A percentile compares a stretch with the other conserved stretches of the same genome.
These are phyloP conservation scores for Lymantria monacha DNA, from an alignment of 2,888 invertebrate species.

Conservation along the genomic window DNA sequence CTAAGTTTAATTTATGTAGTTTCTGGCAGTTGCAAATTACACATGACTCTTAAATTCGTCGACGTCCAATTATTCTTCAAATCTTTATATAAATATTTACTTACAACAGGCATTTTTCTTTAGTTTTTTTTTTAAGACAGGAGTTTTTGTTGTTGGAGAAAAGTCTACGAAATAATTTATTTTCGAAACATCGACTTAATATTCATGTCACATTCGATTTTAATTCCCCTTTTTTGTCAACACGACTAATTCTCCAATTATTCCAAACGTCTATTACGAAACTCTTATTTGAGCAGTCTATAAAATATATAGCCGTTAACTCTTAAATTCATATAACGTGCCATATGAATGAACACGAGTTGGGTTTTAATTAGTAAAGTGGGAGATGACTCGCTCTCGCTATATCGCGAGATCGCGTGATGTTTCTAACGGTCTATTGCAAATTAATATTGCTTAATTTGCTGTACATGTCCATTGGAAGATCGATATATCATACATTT, in stretches of 20 bases:
- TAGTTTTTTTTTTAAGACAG: too few relatives aligned
- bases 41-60: too few relatives aligned
- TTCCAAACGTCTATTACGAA: background rate
- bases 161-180: too few relatives aligned
- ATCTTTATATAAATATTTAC: too few relatives aligned
- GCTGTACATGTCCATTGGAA: constrained; percentile 36
- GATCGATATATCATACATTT: constrained; percentile 21
- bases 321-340: constrained; percentile 15
- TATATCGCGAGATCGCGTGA: constrained; percentile 53
- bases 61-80: too few relatives aligned
- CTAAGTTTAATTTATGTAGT: too few relatives aligned
- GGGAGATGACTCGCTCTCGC: constrained; percentile 50
- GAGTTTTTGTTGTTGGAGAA: too few relatives aligned
- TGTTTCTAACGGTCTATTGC: constrained; percentile 47
- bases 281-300: constrained; percentile 1
- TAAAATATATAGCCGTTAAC: constrained; percentile 13
- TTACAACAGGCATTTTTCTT: too few relatives aligned
- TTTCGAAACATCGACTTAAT: too few relatives aligned
- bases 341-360: constrained; percentile 17
- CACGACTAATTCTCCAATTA: background rate
- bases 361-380: constrained; percentile 67
- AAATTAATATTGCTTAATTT: constrained; percentile 46
- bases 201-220: constrained; percentile 9
- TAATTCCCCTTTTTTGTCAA: constrained; percentile 24
- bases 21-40: too few relatives aligned